Evolutionary conservation across 1,140 invertebrate species (phyloP), one percentile per base, ranked within the genome.

Genomic region (Caenorhabditis latens): DNA sequence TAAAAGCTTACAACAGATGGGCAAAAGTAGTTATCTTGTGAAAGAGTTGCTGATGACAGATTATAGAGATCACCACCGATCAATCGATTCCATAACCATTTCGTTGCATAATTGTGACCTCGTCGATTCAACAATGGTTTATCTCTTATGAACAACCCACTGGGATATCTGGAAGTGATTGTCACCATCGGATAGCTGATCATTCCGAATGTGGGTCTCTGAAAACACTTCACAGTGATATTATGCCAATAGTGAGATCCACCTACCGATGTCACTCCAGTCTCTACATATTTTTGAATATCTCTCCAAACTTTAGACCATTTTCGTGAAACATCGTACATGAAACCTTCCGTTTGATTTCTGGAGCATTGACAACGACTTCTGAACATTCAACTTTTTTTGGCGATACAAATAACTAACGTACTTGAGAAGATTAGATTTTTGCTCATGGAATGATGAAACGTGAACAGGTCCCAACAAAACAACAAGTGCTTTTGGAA

Each of bases 71-170:
- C 90, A 9, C 91, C 91, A 24, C 88, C 89, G 67, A 92, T 90
- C 43, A 92, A 88, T 11, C 91, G 89, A 88, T 92, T 92, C 91
- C 91, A 92, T 13, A 92, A 85, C 91, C 91, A 92, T 87, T 92
- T 92, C 42, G 91, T 88, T 6, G 92, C 92, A 71, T 92, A 92
- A 24, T 88, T 92, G 79, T 91, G 90, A 2, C 90, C 90, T 65
- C 90, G 55, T 61, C 90, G 84, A 86, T 91, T 91, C 8, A 91
- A 65, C 5, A 88, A 58, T 11, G 87, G 87, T 16, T 86, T 88
- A 58, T 90, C 91, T 19, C 86, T 58, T 40, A 92, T 89, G 87
- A 92, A 92, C 16, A 92, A 61, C 24, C 89, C 89, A 71, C 88
- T 89, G 0, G 91, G 91, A 84, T 91, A 93, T 13, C 91, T 85